phyloP scores from a whole-genome alignment of 2,113 vertebrate genomes.

The Brachirus orientalis region DNA sequence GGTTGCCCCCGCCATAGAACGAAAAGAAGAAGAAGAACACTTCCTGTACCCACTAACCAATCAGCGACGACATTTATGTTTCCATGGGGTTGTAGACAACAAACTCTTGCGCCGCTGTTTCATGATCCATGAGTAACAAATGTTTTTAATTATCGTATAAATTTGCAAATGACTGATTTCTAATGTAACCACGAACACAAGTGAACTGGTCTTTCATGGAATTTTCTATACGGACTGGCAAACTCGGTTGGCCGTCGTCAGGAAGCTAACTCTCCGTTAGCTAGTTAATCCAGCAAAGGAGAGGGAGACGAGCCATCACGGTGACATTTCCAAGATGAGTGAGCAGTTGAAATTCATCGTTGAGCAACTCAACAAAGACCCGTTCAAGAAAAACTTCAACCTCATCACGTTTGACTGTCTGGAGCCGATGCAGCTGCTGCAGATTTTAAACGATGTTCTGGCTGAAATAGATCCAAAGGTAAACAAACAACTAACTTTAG shows the following conservation, averaged over 20 bases:
- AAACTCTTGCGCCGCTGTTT: not conserved
- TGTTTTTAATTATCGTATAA: not conserved
- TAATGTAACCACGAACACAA: rapidly evolving
- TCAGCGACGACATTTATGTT: conserved; percentile 44
- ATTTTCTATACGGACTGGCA: not conserved
- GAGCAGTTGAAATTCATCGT: conserved; percentile 96
- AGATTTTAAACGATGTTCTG: conserved; percentile 93
- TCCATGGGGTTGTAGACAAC: conserved; percentile 48
- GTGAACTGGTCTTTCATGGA: not conserved
- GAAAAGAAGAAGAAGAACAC: no score
- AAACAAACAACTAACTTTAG: conserved; percentile 31
- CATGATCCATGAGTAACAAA: not conserved
- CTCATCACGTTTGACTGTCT: conserved; percentile 96
- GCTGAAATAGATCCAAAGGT: conserved; percentile 98
- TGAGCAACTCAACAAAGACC: conserved; percentile 93
- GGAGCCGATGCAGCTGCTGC: conserved; percentile 91
- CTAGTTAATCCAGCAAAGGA: conserved; percentile 13
- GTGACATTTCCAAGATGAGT: conserved; percentile 85
- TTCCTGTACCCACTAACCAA: conserved; percentile 71
- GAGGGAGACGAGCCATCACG: not conserved
- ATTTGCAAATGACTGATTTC: not conserved
- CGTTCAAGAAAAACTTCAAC: conserved; percentile 95
- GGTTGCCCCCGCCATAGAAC: no score
- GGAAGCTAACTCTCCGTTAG: conserved; percentile 14
- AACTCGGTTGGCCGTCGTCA: not conserved